Evolutionary conservation across 1,140 invertebrate genomes (phyloP).

Genomic region (Cherax destructor): DNA sequence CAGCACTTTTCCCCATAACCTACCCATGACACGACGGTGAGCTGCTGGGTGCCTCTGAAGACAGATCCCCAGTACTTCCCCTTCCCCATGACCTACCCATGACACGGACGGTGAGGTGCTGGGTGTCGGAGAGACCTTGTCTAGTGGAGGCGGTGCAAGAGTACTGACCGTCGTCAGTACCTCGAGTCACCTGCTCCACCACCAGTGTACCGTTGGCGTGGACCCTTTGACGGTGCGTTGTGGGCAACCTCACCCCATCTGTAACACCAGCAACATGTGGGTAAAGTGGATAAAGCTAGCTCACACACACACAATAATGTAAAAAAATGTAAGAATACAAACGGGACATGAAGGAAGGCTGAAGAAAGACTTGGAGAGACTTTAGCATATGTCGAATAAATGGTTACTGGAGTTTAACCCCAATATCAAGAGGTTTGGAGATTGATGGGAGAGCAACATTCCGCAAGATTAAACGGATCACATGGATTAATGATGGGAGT

Average conservation of each 20-base stretch:
- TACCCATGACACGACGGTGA: too few relatives aligned
- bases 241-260: constrained; percentile 86
- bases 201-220: constrained; percentile 85
- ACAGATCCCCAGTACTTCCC: constrained; percentile 66
- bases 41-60: too few relatives aligned
- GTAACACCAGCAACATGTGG: not conserved
- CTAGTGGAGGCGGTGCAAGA: constrained; percentile 80
- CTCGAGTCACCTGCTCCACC: constrained; percentile 81
- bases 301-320: too few relatives aligned
- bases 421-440: too few relatives aligned
- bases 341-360: not conserved
- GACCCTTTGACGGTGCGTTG: constrained; percentile 95
- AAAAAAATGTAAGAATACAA: not conserved
- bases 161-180: constrained; percentile 82
- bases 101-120: not conserved
- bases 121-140: constrained; percentile 77
- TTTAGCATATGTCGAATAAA: not conserved
- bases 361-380: not conserved
- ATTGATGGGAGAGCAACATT: too few relatives aligned
- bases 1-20: too few relatives aligned
- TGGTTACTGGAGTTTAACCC: not conserved
- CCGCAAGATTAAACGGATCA: too few relatives aligned
- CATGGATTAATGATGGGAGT: too few relatives aligned
- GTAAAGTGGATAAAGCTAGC: too few relatives aligned
- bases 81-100: constrained; percentile 12